These are phyloP conservation scores for Drosophila macrospina DNA, from an alignment of 2,888 invertebrate species.

Conservation along the genomic window DNA sequence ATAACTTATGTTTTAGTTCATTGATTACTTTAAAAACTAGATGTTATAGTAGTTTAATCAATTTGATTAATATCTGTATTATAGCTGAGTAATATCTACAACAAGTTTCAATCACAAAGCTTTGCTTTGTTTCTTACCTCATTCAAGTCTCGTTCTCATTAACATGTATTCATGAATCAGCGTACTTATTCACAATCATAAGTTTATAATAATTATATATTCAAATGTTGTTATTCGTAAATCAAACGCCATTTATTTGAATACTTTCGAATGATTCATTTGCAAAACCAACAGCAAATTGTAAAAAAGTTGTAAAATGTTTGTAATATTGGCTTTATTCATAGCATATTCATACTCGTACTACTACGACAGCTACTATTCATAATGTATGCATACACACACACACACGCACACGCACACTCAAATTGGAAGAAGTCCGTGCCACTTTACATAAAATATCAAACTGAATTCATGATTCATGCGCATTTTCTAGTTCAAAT, in stretches of 20 bases:
- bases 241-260: background rate
- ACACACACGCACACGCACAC: background rate
- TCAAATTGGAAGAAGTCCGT: background rate
- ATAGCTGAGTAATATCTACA: too few relatives aligned
- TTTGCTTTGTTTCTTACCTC: too few relatives aligned
- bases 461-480: slow-evolving; percentile 52
- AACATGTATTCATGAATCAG: too few relatives aligned
- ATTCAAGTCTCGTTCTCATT: too few relatives aligned
- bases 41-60: too few relatives aligned
- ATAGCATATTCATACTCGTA: too few relatives aligned
- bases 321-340: slow-evolving; percentile 1
- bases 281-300: background rate
- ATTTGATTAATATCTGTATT: too few relatives aligned
- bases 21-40: too few relatives aligned
- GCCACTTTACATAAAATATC: slow-evolving; percentile 26
- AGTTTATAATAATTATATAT: background rate
- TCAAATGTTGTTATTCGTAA: background rate
- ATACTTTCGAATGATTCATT: slow-evolving; percentile 9
- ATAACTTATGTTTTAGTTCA: too few relatives aligned
- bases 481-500: slow-evolving; percentile 52
- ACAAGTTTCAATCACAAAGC: too few relatives aligned
- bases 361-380: background rate
- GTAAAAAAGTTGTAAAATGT: background rate
- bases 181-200: background rate
- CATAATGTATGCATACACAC: slow-evolving; percentile 7